Evolutionary conservation across 1,140 invertebrate genomes (phyloP).

Genomic region (Drosophila ogumai): DNA sequence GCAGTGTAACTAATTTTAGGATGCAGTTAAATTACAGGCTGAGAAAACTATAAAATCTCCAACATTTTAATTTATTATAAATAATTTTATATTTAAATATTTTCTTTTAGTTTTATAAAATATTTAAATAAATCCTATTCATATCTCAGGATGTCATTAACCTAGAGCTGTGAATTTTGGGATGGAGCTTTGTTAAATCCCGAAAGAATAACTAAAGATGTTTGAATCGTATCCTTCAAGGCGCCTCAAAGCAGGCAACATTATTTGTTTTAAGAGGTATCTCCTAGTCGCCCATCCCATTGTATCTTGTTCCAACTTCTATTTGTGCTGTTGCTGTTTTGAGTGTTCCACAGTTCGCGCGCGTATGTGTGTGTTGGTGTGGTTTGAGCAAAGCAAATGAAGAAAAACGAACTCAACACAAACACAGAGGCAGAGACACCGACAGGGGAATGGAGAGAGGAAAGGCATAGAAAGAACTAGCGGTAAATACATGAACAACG

Average conservation of each 20-base stretch:
- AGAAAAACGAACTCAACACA: constrained; percentile 44
- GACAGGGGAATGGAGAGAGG: constrained; percentile 34
- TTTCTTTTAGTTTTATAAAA: no score
- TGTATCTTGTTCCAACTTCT: constrained; percentile 29
- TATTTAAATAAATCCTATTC: no score
- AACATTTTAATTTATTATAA: no score
- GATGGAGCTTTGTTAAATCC: not conserved
- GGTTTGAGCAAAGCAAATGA: constrained; percentile 53
- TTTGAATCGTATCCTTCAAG: not conserved
- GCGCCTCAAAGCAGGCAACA: not conserved
- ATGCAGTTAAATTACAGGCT: no score
- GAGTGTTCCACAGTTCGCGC: constrained; percentile 36
- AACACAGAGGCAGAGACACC: constrained; percentile 27
- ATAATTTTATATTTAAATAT: no score
- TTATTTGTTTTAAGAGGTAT: constrained; percentile 3
- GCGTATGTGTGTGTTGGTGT: constrained; percentile 30
- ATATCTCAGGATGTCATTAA: no score
- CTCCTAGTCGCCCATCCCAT: constrained; percentile 2
- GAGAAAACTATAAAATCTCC: not conserved
- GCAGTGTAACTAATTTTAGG: not conserved
- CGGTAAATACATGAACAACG: constrained; percentile 79
- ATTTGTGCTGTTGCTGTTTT: constrained; percentile 56
- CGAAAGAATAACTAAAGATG: no score
- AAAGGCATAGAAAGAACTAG: constrained; percentile 68
- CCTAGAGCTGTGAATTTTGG: no score